Conservation (phyloP, 2,888 invertebrate species). For the Hydroisotoma schaefferi region DNA sequence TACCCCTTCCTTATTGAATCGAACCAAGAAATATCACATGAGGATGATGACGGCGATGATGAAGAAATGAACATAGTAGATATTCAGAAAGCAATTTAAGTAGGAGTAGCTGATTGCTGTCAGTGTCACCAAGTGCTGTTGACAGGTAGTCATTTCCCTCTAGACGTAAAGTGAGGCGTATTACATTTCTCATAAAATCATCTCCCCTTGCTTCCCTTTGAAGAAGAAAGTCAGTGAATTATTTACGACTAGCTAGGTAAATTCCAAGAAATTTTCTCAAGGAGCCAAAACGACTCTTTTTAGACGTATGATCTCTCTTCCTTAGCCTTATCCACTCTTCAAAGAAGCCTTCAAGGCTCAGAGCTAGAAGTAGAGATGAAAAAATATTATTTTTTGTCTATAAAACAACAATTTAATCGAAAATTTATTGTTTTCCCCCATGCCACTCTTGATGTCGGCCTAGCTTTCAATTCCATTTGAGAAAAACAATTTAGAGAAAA, state of each 20-base stretch:
- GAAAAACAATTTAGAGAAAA: no score
- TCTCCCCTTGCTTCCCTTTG: neutral
- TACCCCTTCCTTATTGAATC: no score
- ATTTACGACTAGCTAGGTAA: neutral
- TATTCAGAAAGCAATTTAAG: slow-evolving; percentile 4
- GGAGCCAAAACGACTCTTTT: no score
- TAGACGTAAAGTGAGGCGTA: neutral
- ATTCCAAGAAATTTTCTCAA: neutral
- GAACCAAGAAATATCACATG: no score
- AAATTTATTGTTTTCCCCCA: slow-evolving; percentile 1
- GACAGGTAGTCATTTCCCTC: slow-evolving; percentile 8
- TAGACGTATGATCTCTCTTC: no score
- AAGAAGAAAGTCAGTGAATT: slow-evolving; percentile 5
- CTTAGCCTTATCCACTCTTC: no score
- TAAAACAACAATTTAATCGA: slow-evolving; percentile 1
- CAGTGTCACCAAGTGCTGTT: slow-evolving; percentile 4
- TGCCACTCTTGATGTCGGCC: neutral
- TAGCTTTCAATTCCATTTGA: neutral
- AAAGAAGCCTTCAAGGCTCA: no score
- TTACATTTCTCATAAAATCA: slow-evolving; percentile 7
- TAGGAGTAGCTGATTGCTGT: slow-evolving; percentile 12
- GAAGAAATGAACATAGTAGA: no score
- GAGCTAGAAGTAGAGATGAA: no score
- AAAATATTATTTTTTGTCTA: neutral
- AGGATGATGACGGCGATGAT: no score